These are phyloP conservation scores for Upupa epops DNA, from an alignment of 2,113 vertebrate species.

Conservation along the genomic window DNA sequence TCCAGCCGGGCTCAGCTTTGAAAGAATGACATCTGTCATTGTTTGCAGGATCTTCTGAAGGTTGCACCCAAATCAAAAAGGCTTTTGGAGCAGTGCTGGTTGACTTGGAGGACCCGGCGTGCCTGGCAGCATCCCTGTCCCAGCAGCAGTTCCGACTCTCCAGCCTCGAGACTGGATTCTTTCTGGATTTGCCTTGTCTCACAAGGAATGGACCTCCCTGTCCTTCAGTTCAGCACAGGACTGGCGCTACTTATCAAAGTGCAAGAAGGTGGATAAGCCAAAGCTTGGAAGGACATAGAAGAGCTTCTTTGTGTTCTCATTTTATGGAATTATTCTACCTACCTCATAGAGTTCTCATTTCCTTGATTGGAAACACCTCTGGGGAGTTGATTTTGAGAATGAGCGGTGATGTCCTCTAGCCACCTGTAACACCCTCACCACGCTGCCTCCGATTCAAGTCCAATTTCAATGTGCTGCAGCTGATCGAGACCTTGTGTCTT, in stretches of 20 bases:
- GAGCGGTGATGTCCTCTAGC: constrained; percentile 97
- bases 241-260: constrained; percentile 80
- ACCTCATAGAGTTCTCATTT: background rate
- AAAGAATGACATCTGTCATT: background rate
- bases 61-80: background rate
- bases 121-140: background rate
- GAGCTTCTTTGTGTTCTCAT: background rate
- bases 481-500: constrained; percentile 39
- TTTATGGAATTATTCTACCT: constrained; percentile 69
- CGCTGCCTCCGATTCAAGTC: background rate
- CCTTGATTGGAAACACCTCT: background rate
- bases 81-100: background rate
- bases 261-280: constrained; percentile 89
- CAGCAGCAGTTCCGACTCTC: background rate
- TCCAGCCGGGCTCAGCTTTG: background rate
- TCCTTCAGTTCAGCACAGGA: constrained; percentile 69
- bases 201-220: constrained; percentile 83
- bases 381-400: constrained; percentile 81
- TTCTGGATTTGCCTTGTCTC: background rate
- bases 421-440: constrained; percentile 36
- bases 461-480: constrained; percentile 46
- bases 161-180: constrained; percentile 38
- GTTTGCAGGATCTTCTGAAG: background rate
- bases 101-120: rapidly evolving
- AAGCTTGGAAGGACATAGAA: background rate